Base-by-base conservation (phyloP, 2,888 invertebrate species). In the Lasioglossum marginatum region DNA sequence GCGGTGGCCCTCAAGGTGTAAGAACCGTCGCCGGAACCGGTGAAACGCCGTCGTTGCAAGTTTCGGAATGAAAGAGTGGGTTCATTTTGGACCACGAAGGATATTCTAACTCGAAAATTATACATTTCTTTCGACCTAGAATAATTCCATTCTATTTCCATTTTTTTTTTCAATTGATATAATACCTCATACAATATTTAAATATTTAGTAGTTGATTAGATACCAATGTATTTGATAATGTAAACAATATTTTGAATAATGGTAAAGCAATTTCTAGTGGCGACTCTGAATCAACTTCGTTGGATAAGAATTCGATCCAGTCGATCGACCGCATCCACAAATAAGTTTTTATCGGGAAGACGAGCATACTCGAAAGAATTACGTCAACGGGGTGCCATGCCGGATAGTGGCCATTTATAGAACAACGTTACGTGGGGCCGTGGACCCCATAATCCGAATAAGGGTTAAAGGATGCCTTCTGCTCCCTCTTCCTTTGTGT, bases 381-480 rank as follows among this genome's bases (percentile, higher is more conserved):
- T 68, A 68, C 68, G 68, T 68, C 37, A 37, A 68, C 60, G 37
- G 23, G 68, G 19, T 68, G 23, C 45, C 45, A 45, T 19, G 45
- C 68, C 27, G 60, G 60, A 3, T 10, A n/a, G 68, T 1, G 40
- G 68, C 68, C 68, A 68, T 68, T 68, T 68, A 37, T 68, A 68
- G 68, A 37, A 23, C 37, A 68, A n/a, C 34, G 68, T 68, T 68
- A 34, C 68, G 68, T 68, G 68, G 68, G 68, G 68, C 68, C 68
- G 37, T 40, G 68, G 43, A 71, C 27, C 43, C 43, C 43, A 2
- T 6, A n/a, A 71, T 63, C 31, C 66, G 52, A 43, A 60, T 68
- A 68, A 68, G 68, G 68, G 68, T 68, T n/a, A 68, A n/a, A 68
- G 68, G 37, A 68, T 68, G 34, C 68, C 23, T 52, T 52, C 52